Evolutionary conservation across 2,797 vertebrate species (phyloP), one percentile per base, ranked within the genome.

Genomic region (Aeoliscus strigatus): DNA sequence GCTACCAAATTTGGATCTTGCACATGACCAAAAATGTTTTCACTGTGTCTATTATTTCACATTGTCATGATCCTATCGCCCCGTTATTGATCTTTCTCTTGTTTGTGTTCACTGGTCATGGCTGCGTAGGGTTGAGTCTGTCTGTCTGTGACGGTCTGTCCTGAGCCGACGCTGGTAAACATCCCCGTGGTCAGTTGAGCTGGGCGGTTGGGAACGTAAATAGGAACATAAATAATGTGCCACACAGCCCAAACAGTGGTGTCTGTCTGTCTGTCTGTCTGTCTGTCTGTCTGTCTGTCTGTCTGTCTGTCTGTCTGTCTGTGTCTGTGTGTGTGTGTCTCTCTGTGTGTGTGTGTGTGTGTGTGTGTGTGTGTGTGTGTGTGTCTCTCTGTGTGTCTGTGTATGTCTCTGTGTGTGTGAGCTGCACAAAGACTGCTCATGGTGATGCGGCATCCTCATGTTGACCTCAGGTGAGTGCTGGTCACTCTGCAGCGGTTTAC

Each of bases 131-230:
- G n/a, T n/a, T n/a, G n/a, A n/a, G n/a, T n/a, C n/a, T n/a, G n/a
- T n/a, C n/a, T n/a, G n/a, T n/a, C n/a, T n/a, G n/a, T n/a, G n/a
- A n/a, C n/a, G n/a, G n/a, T 44, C 16, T 2, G 6, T 18, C 17
- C 9, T 59, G 8, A 26, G 17, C 16, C 27, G n/a, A 37, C 35
- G 33, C 16, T 9, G 16, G 6, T 9, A 13, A 39, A 18, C 27
- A 28, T 36, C 35, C 28, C 51, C 31, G 56, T 38, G 40, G 60
- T 69, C 43, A 70, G 66, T 52, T 65, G 54, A 80, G 64, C 62
- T 29, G 61, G 61, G 48, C 27, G 39, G 28, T 18, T 31, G 35
- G 25, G 47, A 36, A 36, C 29, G 56, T n/a, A n/a, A n/a, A n/a
- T n/a, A n/a, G n/a, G n/a, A n/a, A n/a, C n/a, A n/a, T n/a, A n/a